Base-by-base conservation (phyloP, 2,888 invertebrate species). In the Sarcophaga carnaria region DNA sequence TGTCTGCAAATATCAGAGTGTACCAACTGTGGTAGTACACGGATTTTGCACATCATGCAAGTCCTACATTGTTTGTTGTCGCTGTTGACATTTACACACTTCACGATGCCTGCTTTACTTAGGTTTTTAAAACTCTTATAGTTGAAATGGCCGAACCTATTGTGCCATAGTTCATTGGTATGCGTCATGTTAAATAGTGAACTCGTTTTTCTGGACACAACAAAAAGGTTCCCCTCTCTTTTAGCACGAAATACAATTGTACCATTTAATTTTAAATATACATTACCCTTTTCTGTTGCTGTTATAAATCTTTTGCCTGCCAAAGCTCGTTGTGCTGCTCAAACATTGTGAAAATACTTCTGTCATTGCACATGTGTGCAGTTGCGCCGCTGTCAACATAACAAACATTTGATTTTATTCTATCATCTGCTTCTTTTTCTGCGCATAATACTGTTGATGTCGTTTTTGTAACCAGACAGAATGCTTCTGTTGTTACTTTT, bases 371-470 rank as follows among this genome's bases (percentile, higher is more conserved):
- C 85, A 86, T 81, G 25, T 83, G 86, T 3, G 77, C 27, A 5
- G 86, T 86, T 25, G 86, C 82, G 45, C 83, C 83, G 22, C 80
- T 83, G n/a, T 88, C 87, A 20, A 87, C 62, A 27, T 85, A 88
- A 83, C 87, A 88, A 49, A 66, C 77, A 77, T 54, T 77, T 20
- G 17, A 45, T 77, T 60, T 67, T 59, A 62, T 62, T 11, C 25
- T 81, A 2, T 12, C 66, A 59, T 81, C 77, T 67, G 81, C 62
- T 25, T 63, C 79, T 78, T 88, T 82, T 54, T 75, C n/a, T 4
- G 63, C 70, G 2, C 49, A 37, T 22, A 75, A 20, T 2, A 22
- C 22, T 22, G 22, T 22, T 1, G 67, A 66, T 80, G 54, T 67
- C 75, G 75, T 54, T 63, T 22, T 20, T 72, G 80, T 72, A 37